Percentiles rank a stretch among this genome's conserved stretches.
Conservation (phyloP, 1,140 invertebrate species). For the Hyles euphorbiae region DNA sequence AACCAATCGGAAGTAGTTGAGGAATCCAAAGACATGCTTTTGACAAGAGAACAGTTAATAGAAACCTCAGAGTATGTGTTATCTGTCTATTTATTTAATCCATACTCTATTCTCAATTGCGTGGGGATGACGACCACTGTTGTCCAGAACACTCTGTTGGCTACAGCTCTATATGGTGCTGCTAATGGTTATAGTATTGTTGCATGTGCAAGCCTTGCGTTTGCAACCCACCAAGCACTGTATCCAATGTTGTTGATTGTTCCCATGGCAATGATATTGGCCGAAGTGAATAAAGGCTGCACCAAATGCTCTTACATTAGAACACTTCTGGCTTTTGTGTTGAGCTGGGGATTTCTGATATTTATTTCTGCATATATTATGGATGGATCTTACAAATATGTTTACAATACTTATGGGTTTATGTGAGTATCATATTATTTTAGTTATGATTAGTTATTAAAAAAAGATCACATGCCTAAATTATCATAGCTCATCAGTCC, state of each 20-base stretch:
- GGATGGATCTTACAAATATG: constrained; percentile 82
- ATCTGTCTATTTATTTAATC: constrained; percentile 94
- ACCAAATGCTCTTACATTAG: constrained; percentile 71
- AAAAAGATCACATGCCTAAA: background rate
- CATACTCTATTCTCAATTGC: constrained; percentile 93
- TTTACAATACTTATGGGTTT: constrained; percentile 88
- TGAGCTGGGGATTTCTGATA: constrained; percentile 68
- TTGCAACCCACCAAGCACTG: constrained; percentile 88
- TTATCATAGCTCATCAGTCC: background rate
- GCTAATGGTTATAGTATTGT: constrained; percentile 79
- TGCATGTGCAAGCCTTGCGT: constrained; percentile 81
- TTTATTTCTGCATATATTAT: constrained; percentile 69
- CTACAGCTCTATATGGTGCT: constrained; percentile 82
- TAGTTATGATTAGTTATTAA: constrained; percentile 1
- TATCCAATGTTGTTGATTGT: constrained; percentile 92
- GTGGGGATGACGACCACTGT: constrained; percentile 94
- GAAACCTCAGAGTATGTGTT: constrained; percentile 81
- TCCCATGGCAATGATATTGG: constrained; percentile 78
- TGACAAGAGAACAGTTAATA: constrained; percentile 75
- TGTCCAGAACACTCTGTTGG: constrained; percentile 89
- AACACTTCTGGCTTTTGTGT: constrained; percentile 65
- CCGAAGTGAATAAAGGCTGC: constrained; percentile 65
- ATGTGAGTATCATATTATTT: constrained; percentile 79
- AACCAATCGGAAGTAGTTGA: constrained; percentile 73
- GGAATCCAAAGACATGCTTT: constrained; percentile 77